These are phyloP conservation scores for Nibea albiflora DNA, from an alignment of 2,113 vertebrate genomes.

Conservation along the genomic window DNA sequence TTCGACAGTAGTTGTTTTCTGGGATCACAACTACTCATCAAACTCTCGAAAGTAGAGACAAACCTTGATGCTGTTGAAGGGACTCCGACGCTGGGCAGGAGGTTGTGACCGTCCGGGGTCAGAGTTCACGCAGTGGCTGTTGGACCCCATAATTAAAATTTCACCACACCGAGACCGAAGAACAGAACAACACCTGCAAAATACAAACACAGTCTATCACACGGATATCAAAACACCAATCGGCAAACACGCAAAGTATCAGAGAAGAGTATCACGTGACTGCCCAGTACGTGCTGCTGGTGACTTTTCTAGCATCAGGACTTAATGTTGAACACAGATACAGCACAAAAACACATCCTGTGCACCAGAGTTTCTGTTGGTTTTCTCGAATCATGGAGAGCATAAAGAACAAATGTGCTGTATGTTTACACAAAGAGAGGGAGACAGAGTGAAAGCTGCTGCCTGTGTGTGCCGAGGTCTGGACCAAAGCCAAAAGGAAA, in stretches of 20 bases:
- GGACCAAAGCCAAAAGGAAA: not conserved
- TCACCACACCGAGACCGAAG: not conserved
- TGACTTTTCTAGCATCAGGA: not conserved
- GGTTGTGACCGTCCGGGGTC: not conserved
- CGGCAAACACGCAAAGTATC: too few species aligned
- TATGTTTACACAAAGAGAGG: not conserved
- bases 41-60: not conserved
- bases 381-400: not conserved
- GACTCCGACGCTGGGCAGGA: constrained; percentile 11
- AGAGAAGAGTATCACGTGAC: not conserved
- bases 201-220: constrained; percentile 4
- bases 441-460: too few species aligned
- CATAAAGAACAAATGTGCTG: not conserved
- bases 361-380: not conserved
- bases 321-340: not conserved
- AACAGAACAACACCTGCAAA: constrained; percentile 3
- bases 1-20: not conserved
- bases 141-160: constrained; percentile 52
- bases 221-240: not conserved
- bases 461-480: not conserved
- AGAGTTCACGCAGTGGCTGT: constrained; percentile 10
- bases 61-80: constrained; percentile 83
- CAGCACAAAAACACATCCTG: not conserved
- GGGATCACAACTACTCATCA: not conserved
- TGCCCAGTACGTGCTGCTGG: not conserved